Conservation (phyloP, 2,113 vertebrate species). For the Zootoca vivipara region DNA sequence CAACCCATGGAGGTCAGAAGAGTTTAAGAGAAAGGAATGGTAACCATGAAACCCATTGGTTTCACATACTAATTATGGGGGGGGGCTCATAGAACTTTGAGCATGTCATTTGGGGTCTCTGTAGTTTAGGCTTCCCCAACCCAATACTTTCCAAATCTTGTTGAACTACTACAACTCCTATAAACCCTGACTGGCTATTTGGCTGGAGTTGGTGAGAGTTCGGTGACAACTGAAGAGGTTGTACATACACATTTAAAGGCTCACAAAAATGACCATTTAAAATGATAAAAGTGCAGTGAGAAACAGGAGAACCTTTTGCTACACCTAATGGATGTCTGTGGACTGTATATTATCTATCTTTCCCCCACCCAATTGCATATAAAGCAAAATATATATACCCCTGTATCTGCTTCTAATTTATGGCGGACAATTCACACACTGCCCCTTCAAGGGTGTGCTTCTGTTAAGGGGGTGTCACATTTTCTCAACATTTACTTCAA, state of each 20-base stretch:
- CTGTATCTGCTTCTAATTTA: conserved; percentile 21
- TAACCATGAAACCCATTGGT: background rate
- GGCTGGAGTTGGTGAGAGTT: too few species aligned
- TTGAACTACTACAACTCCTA: too few species aligned
- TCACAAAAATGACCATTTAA: too few species aligned
- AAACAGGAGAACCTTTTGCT: background rate
- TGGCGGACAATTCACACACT: conserved; percentile 12
- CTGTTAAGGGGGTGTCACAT: background rate
- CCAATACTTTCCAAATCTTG: background rate
- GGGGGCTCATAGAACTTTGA: background rate
- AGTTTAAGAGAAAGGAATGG: background rate
- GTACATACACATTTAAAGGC: background rate
- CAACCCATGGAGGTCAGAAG: background rate
- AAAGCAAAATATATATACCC: background rate
- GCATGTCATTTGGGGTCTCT: background rate
- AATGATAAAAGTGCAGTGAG: background rate
- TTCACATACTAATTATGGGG: background rate
- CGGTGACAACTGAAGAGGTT: fast-evolving
- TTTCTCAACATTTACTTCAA: background rate
- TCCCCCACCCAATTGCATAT: background rate
- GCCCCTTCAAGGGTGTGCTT: background rate
- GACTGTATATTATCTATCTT: background rate
- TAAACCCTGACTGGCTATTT: too few species aligned
- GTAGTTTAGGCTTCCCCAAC: background rate
- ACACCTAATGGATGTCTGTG: background rate